Base-by-base conservation (phyloP, 2,888 invertebrate genomes). In the Heliconius sara region DNA sequence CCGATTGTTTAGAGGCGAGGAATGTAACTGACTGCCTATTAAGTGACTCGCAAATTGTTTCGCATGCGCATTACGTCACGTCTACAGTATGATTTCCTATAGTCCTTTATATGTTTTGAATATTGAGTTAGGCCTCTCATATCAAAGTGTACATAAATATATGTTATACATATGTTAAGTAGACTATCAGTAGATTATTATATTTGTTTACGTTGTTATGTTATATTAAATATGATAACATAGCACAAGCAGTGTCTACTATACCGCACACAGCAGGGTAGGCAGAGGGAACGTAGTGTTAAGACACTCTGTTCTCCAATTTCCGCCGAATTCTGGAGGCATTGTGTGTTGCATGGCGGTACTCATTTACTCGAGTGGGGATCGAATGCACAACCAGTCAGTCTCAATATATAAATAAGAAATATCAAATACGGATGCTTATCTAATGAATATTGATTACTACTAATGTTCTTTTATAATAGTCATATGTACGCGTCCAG, bases 61-160 rank as follows among this genome's bases (percentile, higher is more conserved):
- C 79, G 81, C 83, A 83, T 84, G 83, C 83, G 83, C 79, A 76
- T 81, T 82, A 81, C 82, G 83, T 84, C 80, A 84, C 81, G 60
- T 77, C 77, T 16, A 52, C 76, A 19, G 76, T 63, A 78, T 73
- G 68, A 66, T 75, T 74, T 30, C 43, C 74, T 75, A 75, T 79
- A 75, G 39, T 39, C 71, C 27, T 34, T 16, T 65, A 43, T 63
- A 60, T 75, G 65, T 47, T 65, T 27, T 65, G 63, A 75, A 65
- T 75, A 43, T 27, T 75, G 16, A 65, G n/a, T 66, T 65, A 30
- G 43, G 39, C 43, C 63, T 12, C 10, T 25, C 39, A 60, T 39
- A 39, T 75, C 22, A 27, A 43, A 22, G 10, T 75, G 25, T 60
- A 25, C 30, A 66, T 9, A 25, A 25, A 9, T 43, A 70, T 22